Evolutionary conservation across 1,140 invertebrate species (phyloP).

Genomic region (Drosophila erecta): DNA sequence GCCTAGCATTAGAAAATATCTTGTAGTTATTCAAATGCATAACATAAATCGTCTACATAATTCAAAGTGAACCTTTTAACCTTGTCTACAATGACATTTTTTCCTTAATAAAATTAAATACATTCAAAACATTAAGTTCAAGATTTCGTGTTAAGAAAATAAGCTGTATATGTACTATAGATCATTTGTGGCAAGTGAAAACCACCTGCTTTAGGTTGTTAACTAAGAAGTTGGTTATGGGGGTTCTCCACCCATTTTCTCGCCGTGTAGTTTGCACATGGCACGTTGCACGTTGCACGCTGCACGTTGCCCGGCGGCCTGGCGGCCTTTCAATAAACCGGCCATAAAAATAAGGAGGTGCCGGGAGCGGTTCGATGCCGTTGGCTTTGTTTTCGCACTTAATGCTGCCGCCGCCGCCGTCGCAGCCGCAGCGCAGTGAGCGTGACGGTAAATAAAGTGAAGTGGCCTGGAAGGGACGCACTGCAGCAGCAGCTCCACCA

Average conservation of each 20-base stretch:
- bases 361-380: constrained; percentile 41
- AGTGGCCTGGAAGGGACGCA: constrained; percentile 73
- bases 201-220: no score
- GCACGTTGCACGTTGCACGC: constrained; percentile 17
- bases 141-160: no score
- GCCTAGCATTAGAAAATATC: no score
- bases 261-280: constrained; percentile 2
- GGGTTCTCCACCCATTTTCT: neutral
- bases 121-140: neutral
- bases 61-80: no score
- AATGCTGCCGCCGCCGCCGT: constrained; percentile 35
- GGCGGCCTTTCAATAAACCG: constrained; percentile 68
- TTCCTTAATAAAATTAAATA: no score
- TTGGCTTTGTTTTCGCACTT: constrained; percentile 64
- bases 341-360: constrained; percentile 63
- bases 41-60: no score
- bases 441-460: constrained; percentile 74
- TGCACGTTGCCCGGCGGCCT: constrained; percentile 13
- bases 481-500: constrained; percentile 19
- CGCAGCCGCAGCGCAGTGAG: constrained; percentile 17
- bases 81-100: no score
- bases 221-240: no score
- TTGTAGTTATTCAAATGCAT: no score
- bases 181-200: no score
- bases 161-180: no score